Base-by-base conservation (phyloP, 2,797 vertebrate genomes). In the Pseudopleuronectes americanus region DNA sequence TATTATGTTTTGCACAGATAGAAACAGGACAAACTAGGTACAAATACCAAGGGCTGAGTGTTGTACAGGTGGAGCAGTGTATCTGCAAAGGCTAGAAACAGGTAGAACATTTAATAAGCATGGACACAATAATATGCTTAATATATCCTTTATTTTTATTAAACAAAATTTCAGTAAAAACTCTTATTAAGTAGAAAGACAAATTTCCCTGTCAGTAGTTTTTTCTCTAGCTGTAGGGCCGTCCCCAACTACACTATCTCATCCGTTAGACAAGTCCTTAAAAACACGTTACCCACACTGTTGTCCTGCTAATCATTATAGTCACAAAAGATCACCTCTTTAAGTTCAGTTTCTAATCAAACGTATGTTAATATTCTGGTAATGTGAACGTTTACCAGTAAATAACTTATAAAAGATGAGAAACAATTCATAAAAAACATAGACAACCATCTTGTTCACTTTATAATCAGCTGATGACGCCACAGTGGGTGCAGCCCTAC, bases 151-250 rank as follows among this genome's bases (percentile, higher is more conserved):
- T 92, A 91, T 89, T 91, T 92, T 93, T 92, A 89, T 91, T 92
- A 90, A 90, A 92, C 90, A 93, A 92, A 89, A 84, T 90, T 91
- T 91, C 88, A 92, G 90, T 93, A 93, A 93, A 94, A 94, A 92
- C 90, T 90, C 81, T 91, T 84, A 84, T 81, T 86, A 91, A 84
- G 87, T 92, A 92, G 83, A 93, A 92, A 93, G 90, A 90, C 85
- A 90, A 88, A 86, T 76, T 84, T 92, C 77, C 91, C 92, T 85
- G 88, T 94, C 92, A 93, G 92, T 94, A 93, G 92, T 91, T 80
- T 82, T 81, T 81, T 47, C 76, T 86, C 79, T 81, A 79, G 77
- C 82, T 76, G 74, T 75, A 79, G 69, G 74, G 73, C 79, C 23
- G 63, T 57, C 77, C 75, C 83, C 57, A 31, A 69, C 74, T 51